Evolutionary conservation across 1,140 invertebrate genomes (phyloP), one percentile per base, ranked within the genome.

Genomic region (Antheraea pernyi): DNA sequence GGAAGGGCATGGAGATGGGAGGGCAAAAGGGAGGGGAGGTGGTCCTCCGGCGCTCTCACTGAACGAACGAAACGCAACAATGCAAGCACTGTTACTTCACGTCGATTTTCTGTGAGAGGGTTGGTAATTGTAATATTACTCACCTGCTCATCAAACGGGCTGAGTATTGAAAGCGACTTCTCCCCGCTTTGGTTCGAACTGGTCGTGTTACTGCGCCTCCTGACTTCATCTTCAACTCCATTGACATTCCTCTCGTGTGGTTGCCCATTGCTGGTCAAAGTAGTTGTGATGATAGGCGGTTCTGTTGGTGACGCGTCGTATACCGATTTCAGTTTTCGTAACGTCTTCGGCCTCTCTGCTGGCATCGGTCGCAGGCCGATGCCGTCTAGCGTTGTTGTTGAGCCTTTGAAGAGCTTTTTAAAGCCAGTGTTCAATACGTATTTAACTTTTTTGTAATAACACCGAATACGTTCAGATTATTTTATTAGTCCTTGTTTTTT

Each of bases 141-240:
- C 78, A 93, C 92, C 86, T 95, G 95, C 82, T 98, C 97, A 93
- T 98, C 97, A 87, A 98, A 97, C 0, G 97, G 97, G 81, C 97
- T 97, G 73, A 98, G 94, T 66, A 97, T 95, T 16, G 95, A 96
- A 65, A 96, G 91, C 7, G 94, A 94, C 79, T 96, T 95, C 69
- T 94, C 94, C 18, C 83, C 83, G 39, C 89, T 92, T 36, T 92
- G 88, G 13, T 82, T 88, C 4, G 91, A 92, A 7, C 84, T 86
- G 66, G 82, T 92, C 6, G 88, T 93, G 65, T 90, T 93, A 69
- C 85, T 82, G 58, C 89, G 77, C 65, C 83, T 79, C 59, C 88
- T 81, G 70, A 88, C 82, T 59, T 90, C 88, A 11, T 88, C 89
- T 58, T 89, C 91, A 10, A 83, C 68, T 2, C 87, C 87, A 68